phyloP scores from a whole-genome alignment of 2,797 vertebrate genomes.

The Tarsius wallacei region DNA sequence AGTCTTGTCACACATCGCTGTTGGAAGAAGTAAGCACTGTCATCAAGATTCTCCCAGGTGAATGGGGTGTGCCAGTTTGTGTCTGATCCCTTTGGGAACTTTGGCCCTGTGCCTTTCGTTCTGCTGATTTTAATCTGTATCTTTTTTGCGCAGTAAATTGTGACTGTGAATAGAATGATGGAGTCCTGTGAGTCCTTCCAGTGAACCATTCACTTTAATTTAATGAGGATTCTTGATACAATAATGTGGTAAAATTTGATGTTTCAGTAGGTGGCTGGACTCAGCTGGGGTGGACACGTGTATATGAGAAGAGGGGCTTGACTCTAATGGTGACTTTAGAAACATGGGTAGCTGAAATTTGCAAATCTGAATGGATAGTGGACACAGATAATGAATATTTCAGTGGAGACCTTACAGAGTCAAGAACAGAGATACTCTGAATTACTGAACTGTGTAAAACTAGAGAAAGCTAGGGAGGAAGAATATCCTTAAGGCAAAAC shows the following conservation, averaged over 20 bases:
- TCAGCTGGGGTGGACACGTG: not conserved
- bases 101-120: not conserved
- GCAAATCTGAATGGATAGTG: not conserved
- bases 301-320: no score
- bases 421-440: not conserved
- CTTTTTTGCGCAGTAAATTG: not conserved
- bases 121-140: not conserved
- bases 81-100: not conserved
- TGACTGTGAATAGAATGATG: not conserved
- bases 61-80: rapidly evolving
- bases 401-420: not conserved
- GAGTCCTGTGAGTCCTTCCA: not conserved
- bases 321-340: not conserved
- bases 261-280: not conserved
- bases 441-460: not conserved
- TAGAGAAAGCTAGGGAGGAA: not conserved
- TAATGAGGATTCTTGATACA: not conserved
- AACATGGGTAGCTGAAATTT: not conserved
- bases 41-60: not conserved
- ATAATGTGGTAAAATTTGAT: not conserved
- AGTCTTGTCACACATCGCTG: no score
- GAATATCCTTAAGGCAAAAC: not conserved
- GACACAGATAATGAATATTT: not conserved
- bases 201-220: not conserved
- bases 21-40: not conserved